Base-by-base conservation (phyloP, 2,888 invertebrate species). In the Adela reaumurella region DNA sequence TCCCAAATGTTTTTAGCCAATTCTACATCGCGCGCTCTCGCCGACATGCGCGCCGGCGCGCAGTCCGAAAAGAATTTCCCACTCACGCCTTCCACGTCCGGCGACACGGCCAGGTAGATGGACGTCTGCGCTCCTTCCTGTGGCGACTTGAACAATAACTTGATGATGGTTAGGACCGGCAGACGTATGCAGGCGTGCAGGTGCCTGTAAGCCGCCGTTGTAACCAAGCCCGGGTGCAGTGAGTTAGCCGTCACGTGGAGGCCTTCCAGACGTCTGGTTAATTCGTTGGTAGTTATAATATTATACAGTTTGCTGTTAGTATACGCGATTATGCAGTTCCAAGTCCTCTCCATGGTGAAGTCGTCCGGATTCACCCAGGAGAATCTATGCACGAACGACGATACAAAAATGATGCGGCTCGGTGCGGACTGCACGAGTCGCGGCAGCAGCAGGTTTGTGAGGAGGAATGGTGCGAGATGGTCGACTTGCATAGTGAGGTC, bases 401-500 rank as follows among this genome's bases (percentile, higher is more conserved):
- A 87, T 1, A 89, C 88, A 1, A 87, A 79, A 0, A 89, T 81
- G 54, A 89, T 83, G 19, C 89, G 80, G 45, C 85, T 81, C 1
- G 85, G 83, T 1, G 76, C 72, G 5, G 86, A 83, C 56, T 74
- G 78, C 62, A 85, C 87, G 52, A 88, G 57, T 1, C 92, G 92
- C 45, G 94, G 72, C 42, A 94, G 74, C 63, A 47, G 43, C 92
- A 94, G 16, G 90, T 43, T 29, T 24, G 47, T 47, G n/a, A 47
- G 29, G 42, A 47, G 44, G 18, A 47, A 47, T 11, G 47, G 91
- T 0, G 92, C 92, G 65, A 88, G 88, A 58, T 92, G 88, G 65
- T 93, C 93, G 11, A 90, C 89, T 2, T 87, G 90, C 85, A 90
- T 89, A 2, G 88, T 90, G 54, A 84, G 63, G 62, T 92, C 92